Evolutionary conservation across 2,888 invertebrate genomes (phyloP), one percentile per base, ranked within the genome.

Genomic region (Ceraclea dissimilis): DNA sequence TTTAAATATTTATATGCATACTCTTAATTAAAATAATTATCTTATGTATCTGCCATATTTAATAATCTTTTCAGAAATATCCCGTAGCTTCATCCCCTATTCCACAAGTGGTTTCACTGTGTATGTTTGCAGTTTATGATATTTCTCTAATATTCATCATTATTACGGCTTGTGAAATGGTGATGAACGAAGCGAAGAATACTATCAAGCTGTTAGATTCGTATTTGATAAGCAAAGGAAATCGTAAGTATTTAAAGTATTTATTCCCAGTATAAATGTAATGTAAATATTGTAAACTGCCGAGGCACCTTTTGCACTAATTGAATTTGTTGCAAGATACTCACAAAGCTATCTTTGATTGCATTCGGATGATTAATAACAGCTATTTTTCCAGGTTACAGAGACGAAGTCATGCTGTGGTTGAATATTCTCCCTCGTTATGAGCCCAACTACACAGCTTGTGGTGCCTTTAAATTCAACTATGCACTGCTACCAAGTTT

Each of bases 401-500:
- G 16, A 5, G 31, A 47, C 8, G 46, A 22, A n/a, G 16, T 52
- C n/a, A 11, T n/a, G 16, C 31, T 52, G 17, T 52, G 52, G 52
- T 22, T 26, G 16, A n/a, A 52, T 16, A 17, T 47, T 17, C 20
- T 47, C 4, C 46, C 52, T n/a, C n/a, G 31, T 2, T 21, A 22
- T 18, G 44, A 47, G 13, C 52, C 52, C 10, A 44, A 46, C 10
- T 52, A 46, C n/a, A 26, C 26, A 46, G 52, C 47, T 33, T 52
- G 47, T 19, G 22, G 47, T 46, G n/a, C 46, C 6, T 52, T 52
- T 46, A 22, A 44, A 8, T 26, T 52, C 17, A 44, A 47, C 22
- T 52, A 19, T 31, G 26, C 17, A 17, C 31, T 52, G 18, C 31
- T 52, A 22, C 26, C 52, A n/a, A 52, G 52, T 31, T 26, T 52